A percentile compares a stretch with the other conserved stretches of the same genome.
phyloP scores from a whole-genome alignment of 2,113 vertebrate genomes.

The Psettodes erumei region DNA sequence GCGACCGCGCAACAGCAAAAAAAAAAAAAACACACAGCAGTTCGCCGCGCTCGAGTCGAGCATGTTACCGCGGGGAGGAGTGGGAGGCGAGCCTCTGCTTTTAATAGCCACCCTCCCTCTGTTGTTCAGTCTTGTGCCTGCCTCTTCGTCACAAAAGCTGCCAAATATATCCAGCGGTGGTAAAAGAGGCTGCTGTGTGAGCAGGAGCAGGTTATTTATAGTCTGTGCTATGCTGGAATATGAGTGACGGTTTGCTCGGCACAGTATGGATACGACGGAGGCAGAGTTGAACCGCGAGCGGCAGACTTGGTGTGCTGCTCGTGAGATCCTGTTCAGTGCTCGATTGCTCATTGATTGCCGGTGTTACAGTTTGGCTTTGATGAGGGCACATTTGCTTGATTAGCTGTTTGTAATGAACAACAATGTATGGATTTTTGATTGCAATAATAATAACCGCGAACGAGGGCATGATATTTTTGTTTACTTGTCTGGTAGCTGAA shows the following conservation, averaged over 20 bases:
- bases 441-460: constrained; percentile 1
- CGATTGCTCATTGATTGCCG: not conserved
- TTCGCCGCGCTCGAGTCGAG: constrained; percentile 15
- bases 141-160: constrained; percentile 77
- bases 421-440: not conserved
- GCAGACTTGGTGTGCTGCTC: constrained; percentile 8
- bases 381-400: constrained; percentile 3
- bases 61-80: constrained; percentile 69
- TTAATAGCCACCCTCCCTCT: constrained; percentile 74
- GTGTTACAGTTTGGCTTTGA: constrained; percentile 11
- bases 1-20: constrained; percentile 15
- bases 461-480: not conserved
- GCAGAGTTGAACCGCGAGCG: constrained; percentile 18
- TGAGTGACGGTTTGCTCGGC: constrained; percentile 40
- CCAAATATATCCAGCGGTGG: constrained; percentile 81
- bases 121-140: constrained; percentile 70
- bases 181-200: constrained; percentile 73
- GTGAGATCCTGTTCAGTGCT: constrained; percentile 3
- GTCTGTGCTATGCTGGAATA: constrained; percentile 39
- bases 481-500: not conserved
- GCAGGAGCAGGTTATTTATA: constrained; percentile 68
- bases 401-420: not conserved
- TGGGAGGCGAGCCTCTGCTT: constrained; percentile 77
- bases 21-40: constrained; percentile 9
- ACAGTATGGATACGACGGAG: constrained; percentile 12